These are phyloP conservation scores for zebrafish (Danio rerio) DNA, from an alignment of 2,113 vertebrate genomes.

Conservation along the genomic window DNA sequence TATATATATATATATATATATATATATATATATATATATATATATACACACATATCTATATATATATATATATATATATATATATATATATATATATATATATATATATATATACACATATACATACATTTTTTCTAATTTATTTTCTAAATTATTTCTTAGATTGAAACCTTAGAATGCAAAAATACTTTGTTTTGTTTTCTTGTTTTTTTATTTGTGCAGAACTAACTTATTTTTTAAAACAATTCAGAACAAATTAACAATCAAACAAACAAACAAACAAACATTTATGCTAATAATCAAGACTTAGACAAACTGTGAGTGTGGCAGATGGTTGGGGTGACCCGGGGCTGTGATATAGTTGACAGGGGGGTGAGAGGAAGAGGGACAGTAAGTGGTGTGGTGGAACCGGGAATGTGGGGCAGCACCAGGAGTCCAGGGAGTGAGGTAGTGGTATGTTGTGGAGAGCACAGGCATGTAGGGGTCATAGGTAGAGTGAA, in stretches of 20 bases:
- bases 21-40: too few species aligned
- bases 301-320: constrained; percentile 74
- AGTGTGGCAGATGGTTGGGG: constrained; percentile 79
- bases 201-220: too few species aligned
- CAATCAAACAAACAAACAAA: constrained; percentile 13
- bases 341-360: constrained; percentile 80
- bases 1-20: too few species aligned
- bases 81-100: too few species aligned
- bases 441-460: constrained; percentile 68
- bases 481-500: constrained; percentile 81
- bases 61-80: too few species aligned
- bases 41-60: too few species aligned
- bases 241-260: constrained; percentile 16
- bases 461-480: constrained; percentile 78
- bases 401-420: constrained; percentile 55
- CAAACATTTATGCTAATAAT: not conserved
- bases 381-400: constrained; percentile 72
- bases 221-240: not conserved
- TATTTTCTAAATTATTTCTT: too few species aligned
- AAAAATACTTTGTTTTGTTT: too few species aligned
- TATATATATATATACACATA: too few species aligned
- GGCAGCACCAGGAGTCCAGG: constrained; percentile 78
- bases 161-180: too few species aligned
- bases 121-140: too few species aligned
- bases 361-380: constrained; percentile 72